Evolutionary conservation across 1,140 invertebrate genomes (phyloP), one percentile per base, ranked within the genome.

Genomic region (Drosophila kanapiae): DNA sequence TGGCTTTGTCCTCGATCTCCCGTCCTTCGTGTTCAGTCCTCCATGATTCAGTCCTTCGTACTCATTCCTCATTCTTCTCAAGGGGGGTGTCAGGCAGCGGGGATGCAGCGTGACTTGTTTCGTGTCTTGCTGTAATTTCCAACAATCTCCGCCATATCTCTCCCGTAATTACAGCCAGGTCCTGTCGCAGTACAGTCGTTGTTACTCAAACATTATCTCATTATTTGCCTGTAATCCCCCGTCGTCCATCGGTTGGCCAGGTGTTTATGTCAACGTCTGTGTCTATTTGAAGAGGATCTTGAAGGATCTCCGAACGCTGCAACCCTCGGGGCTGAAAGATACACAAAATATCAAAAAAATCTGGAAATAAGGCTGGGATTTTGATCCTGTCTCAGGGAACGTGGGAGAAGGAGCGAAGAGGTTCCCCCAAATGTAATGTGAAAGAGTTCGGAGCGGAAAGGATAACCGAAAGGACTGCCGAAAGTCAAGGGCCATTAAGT

Each of bases 251-350:
- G 29, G 2, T 37, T 9, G 58, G 58, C 84, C 84, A 87, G 84
- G 84, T 87, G 84, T 84, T 88, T 84, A 49, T 80, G 85, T 87
- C 84, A 88, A 87, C 79, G 61, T 69, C 42, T 45, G 37, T 18
- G 74, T 64, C 57, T 84, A 67, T 88, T 87, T 87, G 84, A 88
- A 70, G 84, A 84, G 84, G 84, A 84, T 75, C 61, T 33, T 42
- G 53, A 27, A 65, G 60, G 27, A 61, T 42, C 14, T 33, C 0
- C 18, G 49, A 29, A 7, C 43, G 45, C 31, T 23, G 43, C 70
- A 77, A 78, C 54, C 76, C 76, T 67, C 42, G 51, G 16, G 53
- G 23, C 31, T 67, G 74, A 23, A 37, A 33, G 69, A 57, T 29
- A 69, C 62, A 84, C 54, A 83, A 60, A 75, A 78, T 54, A 78